These are phyloP conservation scores for Engystomops pustulosus DNA, from an alignment of 2,113 vertebrate species.

Conservation along the genomic window DNA sequence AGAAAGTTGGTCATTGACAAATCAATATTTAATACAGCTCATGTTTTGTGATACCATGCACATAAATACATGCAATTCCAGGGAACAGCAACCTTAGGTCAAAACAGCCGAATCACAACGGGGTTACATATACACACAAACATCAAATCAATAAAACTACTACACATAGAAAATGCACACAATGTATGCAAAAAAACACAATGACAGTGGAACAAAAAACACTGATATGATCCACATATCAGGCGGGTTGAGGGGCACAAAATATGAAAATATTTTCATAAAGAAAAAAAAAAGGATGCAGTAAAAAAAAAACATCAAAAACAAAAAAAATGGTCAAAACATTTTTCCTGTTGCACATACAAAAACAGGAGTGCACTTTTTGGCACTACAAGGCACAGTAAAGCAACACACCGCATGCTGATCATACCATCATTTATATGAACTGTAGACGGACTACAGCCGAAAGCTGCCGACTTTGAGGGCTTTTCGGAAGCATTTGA, in stretches of 20 bases:
- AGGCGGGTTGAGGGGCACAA: constrained; percentile 6
- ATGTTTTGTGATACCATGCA: constrained; percentile 3
- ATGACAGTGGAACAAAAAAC: not conserved
- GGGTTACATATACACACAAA: not conserved
- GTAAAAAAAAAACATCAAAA: not conserved
- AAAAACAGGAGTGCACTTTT: constrained; percentile 42
- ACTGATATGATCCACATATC: not conserved
- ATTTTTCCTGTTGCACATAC: not conserved
- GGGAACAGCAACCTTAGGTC: not conserved
- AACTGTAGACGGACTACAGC: constrained; percentile 69
- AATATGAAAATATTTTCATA: not conserved
- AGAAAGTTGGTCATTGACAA: not conserved
- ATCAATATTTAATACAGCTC: not conserved
- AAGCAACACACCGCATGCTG: constrained; percentile 66
- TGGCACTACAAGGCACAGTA: constrained; percentile 64
- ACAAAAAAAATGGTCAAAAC: not conserved
- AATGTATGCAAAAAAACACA: constrained; percentile 21
- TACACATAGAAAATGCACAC: constrained; percentile 15
- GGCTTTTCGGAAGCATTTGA: constrained; percentile 64
- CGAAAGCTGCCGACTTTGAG: constrained; percentile 70
- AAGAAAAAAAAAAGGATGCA: constrained; percentile 17
- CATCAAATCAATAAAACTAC: not conserved
- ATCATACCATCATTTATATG: constrained; percentile 77
- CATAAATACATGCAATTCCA: constrained; percentile 34
- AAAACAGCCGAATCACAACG: not conserved